Evolutionary conservation across 2,113 vertebrate genomes (phyloP).

Genomic region (Pelodiscus sinensis): DNA sequence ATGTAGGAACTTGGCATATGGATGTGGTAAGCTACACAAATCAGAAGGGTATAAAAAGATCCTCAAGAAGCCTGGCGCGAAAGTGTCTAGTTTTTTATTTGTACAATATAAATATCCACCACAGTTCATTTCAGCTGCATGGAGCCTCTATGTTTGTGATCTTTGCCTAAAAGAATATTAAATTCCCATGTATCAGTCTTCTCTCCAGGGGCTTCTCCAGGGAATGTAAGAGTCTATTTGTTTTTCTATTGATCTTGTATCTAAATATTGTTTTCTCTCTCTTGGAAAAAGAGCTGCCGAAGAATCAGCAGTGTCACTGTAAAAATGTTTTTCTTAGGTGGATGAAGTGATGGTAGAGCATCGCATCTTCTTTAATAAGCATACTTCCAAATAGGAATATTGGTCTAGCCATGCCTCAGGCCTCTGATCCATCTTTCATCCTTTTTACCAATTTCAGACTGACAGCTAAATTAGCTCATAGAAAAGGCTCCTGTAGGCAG

Average conservation of each 20-base stretch:
- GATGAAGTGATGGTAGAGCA: conserved; percentile 50
- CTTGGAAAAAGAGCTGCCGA: conserved; percentile 51
- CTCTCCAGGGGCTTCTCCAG: conserved; percentile 43
- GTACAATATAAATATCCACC: conserved; percentile 48
- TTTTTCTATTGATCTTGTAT: conserved; percentile 69
- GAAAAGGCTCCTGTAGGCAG: conserved; percentile 73
- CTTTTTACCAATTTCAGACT: conserved; percentile 74
- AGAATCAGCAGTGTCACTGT: conserved; percentile 61
- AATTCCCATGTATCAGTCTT: conserved; percentile 60
- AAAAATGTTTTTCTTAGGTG: conserved; percentile 67
- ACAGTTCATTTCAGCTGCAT: conserved; percentile 55
- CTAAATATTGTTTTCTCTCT: conserved; percentile 63
- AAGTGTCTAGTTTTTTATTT: conserved; percentile 15
- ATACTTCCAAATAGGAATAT: conserved; percentile 58
- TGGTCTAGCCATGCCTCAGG: conserved; percentile 66
- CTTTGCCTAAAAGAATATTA: conserved; percentile 68
- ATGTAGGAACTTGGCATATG: conserved; percentile 1
- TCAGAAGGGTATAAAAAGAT: neutral
- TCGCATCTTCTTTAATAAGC: conserved; percentile 70
- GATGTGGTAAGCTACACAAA: neutral
- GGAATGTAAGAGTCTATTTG: conserved; percentile 68
- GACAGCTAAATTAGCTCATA: conserved; percentile 79
- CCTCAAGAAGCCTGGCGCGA: neutral
- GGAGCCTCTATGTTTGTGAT: conserved; percentile 51
- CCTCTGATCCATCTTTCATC: conserved; percentile 74